Percentiles rank a stretch among this genome's conserved stretches.
Conservation (phyloP, 2,888 invertebrate genomes). For the Tricholauxania praeusta region DNA sequence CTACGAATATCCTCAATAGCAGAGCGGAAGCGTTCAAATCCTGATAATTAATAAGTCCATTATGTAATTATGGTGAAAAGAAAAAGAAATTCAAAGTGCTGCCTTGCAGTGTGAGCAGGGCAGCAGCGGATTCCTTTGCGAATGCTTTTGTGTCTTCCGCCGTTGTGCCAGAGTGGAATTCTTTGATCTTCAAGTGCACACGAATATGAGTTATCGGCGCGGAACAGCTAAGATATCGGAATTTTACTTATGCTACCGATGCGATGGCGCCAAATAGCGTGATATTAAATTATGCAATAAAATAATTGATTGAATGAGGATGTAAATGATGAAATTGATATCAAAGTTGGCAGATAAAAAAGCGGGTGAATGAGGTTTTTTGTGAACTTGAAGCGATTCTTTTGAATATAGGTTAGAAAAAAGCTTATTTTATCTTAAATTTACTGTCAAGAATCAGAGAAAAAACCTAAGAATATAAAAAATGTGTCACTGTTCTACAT, state of each 20-base stretch:
- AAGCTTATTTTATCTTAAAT: too few relatives aligned
- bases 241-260: neutral
- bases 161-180: neutral
- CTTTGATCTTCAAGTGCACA: neutral
- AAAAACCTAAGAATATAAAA: too few relatives aligned
- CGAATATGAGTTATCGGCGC: conserved; percentile 1
- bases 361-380: too few relatives aligned
- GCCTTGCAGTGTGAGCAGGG: too few relatives aligned
- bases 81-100: neutral
- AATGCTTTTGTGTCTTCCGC: conserved; percentile 1
- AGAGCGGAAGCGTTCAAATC: neutral
- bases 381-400: too few relatives aligned
- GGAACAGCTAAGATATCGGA: neutral
- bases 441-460: too few relatives aligned
- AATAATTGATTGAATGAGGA: conserved; percentile 18
- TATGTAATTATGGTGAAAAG: conserved; percentile 33
- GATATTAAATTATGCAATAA: neutral
- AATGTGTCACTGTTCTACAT: too few relatives aligned
- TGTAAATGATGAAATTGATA: too few relatives aligned
- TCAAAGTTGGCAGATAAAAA: too few relatives aligned
- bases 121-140: neutral
- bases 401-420: too few relatives aligned
- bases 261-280: neutral
- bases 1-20: neutral
- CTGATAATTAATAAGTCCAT: conserved; percentile 37